phyloP scores from a whole-genome alignment of 2,797 vertebrate species.

The Leuciscus waleckii region DNA sequence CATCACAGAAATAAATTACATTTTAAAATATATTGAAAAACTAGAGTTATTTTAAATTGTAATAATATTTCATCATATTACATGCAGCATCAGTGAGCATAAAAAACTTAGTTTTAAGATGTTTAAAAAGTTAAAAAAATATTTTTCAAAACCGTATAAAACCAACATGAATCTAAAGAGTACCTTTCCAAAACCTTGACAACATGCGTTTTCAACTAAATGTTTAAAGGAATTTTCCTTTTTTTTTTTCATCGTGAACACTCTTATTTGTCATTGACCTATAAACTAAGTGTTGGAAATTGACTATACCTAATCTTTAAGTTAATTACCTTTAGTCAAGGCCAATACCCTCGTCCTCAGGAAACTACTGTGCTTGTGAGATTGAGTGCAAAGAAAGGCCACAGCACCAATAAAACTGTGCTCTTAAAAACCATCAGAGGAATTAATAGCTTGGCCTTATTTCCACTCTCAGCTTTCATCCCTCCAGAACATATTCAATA shows the following conservation, averaged over 20 bases:
- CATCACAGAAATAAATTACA: background rate
- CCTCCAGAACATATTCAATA: constrained; percentile 63
- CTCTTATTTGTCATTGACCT: constrained; percentile 9
- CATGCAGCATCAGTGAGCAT: background rate
- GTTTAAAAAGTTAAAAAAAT: no score
- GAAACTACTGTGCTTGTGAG: constrained; percentile 64
- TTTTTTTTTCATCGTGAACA: background rate
- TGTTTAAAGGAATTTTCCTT: background rate
- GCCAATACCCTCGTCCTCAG: constrained; percentile 51
- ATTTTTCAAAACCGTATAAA: background rate
- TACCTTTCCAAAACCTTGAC: background rate
- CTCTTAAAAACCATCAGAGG: constrained; percentile 69
- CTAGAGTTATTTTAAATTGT: background rate
- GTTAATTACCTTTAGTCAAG: constrained; percentile 61
- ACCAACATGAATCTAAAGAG: background rate
- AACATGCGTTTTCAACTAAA: background rate
- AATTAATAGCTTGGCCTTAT: constrained; percentile 68
- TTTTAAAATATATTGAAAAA: background rate
- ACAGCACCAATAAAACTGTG: constrained; percentile 71
- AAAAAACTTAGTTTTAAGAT: background rate
- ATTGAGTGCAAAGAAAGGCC: constrained; percentile 62
- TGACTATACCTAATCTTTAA: constrained; percentile 52
- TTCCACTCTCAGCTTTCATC: constrained; percentile 72
- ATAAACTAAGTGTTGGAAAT: constrained; percentile 46
- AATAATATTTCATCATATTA: background rate